phyloP scores from a whole-genome alignment of 2,888 invertebrate genomes.

The Ecliptopera silaceata region DNA sequence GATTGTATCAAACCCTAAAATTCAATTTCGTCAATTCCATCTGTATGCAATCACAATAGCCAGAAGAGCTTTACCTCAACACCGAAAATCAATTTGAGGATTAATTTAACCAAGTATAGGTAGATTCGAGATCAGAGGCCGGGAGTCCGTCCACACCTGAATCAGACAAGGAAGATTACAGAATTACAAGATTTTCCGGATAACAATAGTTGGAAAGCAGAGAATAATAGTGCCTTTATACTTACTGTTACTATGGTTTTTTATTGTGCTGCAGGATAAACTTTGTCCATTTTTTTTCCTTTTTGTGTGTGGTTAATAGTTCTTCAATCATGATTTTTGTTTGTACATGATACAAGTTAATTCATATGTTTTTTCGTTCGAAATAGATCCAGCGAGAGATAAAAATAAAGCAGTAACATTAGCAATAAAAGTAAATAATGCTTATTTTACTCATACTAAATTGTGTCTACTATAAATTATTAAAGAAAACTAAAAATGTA shows the following conservation, averaged over 20 bases:
- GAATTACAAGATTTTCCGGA: conserved; percentile 7
- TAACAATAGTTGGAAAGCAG: background rate
- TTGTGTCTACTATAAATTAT: background rate
- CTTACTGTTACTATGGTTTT: too few species aligned
- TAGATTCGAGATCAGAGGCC: conserved; percentile 20
- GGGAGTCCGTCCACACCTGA: conserved; percentile 22
- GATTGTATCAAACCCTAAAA: conserved; percentile 11
- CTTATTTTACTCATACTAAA: too few species aligned
- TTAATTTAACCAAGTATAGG: conserved; percentile 27
- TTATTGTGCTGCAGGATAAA: too few species aligned
- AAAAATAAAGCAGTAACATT: too few species aligned
- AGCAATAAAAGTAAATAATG: too few species aligned
- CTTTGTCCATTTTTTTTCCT: too few species aligned
- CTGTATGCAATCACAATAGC: conserved; percentile 24
- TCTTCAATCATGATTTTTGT: too few species aligned
- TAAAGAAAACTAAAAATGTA: conserved; percentile 6
- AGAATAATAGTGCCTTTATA: background rate
- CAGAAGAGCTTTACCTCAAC: conserved; percentile 18
- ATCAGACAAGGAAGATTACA: conserved; percentile 24
- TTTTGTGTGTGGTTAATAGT: too few species aligned
- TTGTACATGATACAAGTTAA: too few species aligned
- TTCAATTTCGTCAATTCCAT: conserved; percentile 10
- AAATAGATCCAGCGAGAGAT: too few species aligned
- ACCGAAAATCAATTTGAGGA: conserved; percentile 29
- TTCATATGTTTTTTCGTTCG: too few species aligned